Percentiles rank a stretch among this genome's conserved stretches.
phyloP scores from a whole-genome alignment of 2,888 invertebrate species.

The Alitta virens region DNA sequence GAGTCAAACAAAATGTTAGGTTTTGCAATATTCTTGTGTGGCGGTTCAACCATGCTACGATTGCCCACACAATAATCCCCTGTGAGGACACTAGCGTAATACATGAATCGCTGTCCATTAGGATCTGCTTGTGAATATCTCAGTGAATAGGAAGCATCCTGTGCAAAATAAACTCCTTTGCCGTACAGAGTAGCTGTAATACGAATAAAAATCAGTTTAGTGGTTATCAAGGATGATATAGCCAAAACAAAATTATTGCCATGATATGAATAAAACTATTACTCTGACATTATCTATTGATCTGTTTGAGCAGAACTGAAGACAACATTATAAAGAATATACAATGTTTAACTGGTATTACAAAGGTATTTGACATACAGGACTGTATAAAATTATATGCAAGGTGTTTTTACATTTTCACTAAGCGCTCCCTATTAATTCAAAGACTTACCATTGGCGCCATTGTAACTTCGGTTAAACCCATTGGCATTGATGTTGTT shows the following conservation, averaged over 20 bases:
- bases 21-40: background rate
- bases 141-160: background rate
- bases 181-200: background rate
- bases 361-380: too few species aligned
- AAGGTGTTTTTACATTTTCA: too few species aligned
- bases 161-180: background rate
- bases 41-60: background rate
- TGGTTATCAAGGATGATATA: too few species aligned
- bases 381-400: too few species aligned
- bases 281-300: too few species aligned
- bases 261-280: background rate
- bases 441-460: slow-evolving; percentile 32
- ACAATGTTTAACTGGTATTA: too few species aligned
- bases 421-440: too few species aligned
- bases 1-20: background rate
- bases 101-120: background rate
- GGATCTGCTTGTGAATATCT: background rate
- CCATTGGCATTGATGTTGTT: slow-evolving; percentile 31
- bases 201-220: too few species aligned
- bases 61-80: background rate
- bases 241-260: background rate
- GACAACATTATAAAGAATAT: too few species aligned
- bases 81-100: background rate
- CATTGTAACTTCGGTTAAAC: slow-evolving; percentile 34
- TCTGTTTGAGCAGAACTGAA: too few species aligned